These are phyloP conservation scores for Melinaea menophilus DNA, from an alignment of 2,888 invertebrate genomes.

Conservation along the genomic window DNA sequence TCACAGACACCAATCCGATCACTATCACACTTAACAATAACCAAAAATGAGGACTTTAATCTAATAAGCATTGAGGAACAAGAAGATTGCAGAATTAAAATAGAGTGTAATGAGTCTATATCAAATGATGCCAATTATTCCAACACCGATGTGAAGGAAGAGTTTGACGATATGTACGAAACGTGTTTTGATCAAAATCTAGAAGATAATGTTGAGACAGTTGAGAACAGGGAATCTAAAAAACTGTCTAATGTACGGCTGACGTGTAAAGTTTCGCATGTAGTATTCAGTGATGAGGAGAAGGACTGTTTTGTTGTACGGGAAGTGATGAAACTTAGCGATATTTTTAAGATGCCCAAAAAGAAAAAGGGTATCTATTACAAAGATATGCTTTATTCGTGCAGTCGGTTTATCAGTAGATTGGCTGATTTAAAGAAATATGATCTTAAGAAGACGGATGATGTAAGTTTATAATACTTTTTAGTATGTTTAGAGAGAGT, in stretches of 20 bases:
- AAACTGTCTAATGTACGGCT: background rate
- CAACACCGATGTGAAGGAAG: background rate
- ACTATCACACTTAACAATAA: constrained; percentile 1
- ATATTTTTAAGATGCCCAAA: background rate
- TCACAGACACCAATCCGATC: background rate
- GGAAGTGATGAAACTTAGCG: background rate
- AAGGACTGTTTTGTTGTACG: background rate
- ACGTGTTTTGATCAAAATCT: too few species aligned
- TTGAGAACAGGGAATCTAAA: background rate
- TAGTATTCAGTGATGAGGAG: background rate
- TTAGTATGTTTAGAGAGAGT: too few species aligned
- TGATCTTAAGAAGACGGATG: background rate
- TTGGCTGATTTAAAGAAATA: background rate
- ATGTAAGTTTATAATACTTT: background rate
- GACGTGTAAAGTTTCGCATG: background rate
- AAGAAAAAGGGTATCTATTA: background rate
- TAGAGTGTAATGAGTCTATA: background rate
- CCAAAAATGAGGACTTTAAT: background rate
- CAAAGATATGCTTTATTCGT: background rate
- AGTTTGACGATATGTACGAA: background rate
- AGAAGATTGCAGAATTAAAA: background rate
- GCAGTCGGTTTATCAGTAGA: background rate
- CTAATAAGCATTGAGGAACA: background rate
- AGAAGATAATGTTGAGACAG: background rate
- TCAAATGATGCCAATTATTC: background rate